Conservation (phyloP, 2,113 vertebrate species). For the Epinephelus lanceolatus region DNA sequence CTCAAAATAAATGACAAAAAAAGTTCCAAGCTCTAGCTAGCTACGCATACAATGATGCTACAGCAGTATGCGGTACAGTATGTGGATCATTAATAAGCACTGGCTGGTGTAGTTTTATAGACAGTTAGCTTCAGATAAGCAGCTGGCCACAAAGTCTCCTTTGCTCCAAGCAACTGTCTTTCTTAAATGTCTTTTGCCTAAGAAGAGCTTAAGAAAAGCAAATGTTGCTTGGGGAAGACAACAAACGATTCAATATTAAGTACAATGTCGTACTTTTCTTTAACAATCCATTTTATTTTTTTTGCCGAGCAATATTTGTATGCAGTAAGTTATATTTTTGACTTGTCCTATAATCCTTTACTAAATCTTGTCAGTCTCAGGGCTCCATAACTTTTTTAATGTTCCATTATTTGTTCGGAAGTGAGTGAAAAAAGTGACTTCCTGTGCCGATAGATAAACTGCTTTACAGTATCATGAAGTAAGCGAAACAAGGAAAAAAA, state of each 20-base stretch:
- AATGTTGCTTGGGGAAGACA: neutral
- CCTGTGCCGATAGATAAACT: slow-evolving; percentile 2
- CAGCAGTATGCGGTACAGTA: neutral
- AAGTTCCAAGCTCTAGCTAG: neutral
- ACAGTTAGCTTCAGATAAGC: neutral
- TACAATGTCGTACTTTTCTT: neutral
- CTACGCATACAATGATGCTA: neutral
- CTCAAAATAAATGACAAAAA: no score
- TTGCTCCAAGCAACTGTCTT: neutral
- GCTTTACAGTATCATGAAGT: neutral
- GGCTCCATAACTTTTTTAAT: slow-evolving; percentile 22
- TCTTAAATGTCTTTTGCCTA: no score
- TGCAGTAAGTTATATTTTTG: neutral
- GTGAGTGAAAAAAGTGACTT: neutral
- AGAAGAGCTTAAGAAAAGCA: neutral
- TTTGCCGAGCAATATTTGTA: neutral
- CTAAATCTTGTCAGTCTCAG: slow-evolving; percentile 18
- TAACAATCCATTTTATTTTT: neutral
- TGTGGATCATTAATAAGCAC: neutral
- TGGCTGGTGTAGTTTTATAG: neutral
- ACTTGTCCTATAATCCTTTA: neutral
- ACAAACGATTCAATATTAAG: neutral
- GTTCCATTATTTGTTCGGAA: slow-evolving; percentile 1
- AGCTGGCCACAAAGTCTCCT: neutral
- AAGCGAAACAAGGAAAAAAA: slow-evolving; percentile 32